Percentiles rank a stretch among this genome's conserved stretches.
phyloP scores from a whole-genome alignment of 1,140 invertebrate genomes.

The Halyomorpha halys region DNA sequence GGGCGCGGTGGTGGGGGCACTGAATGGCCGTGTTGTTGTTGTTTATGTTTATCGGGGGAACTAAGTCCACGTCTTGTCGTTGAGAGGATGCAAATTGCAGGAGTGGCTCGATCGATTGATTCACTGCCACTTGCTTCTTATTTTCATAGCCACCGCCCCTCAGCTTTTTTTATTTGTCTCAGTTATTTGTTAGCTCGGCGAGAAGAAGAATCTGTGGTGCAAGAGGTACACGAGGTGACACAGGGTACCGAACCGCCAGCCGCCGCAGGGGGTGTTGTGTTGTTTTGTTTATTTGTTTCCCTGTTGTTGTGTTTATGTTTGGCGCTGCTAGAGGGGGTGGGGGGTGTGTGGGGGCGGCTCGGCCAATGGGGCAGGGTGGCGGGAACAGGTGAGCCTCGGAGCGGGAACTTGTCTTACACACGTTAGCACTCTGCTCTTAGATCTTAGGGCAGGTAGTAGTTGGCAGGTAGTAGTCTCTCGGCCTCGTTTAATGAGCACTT shows the following conservation, averaged over 20 bases:
- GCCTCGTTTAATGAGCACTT: background rate
- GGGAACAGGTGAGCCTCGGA: background rate
- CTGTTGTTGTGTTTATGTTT: slow-evolving; percentile 17
- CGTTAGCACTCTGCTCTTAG: background rate
- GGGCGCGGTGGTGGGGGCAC: background rate
- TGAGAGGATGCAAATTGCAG: background rate
- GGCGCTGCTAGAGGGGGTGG: background rate
- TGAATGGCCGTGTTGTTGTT: slow-evolving; percentile 14
- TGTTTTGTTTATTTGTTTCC: slow-evolving; percentile 6
- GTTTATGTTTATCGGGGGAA: slow-evolving; percentile 7
- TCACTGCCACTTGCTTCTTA: slow-evolving; percentile 1
- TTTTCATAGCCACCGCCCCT: slow-evolving; percentile 1
- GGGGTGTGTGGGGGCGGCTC: slow-evolving; percentile 11
- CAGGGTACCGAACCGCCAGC: background rate
- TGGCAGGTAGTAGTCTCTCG: background rate
- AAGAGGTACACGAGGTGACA: background rate
- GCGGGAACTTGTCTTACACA: background rate
- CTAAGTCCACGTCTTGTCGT: background rate
- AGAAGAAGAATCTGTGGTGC: background rate
- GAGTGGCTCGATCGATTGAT: slow-evolving; percentile 6
- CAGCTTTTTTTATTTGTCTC: background rate
- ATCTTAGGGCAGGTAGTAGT: background rate
- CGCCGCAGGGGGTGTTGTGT: background rate
- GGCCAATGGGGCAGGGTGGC: background rate
- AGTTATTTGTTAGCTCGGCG: too few species aligned